Percentiles rank a stretch among this genome's conserved stretches.
phyloP scores from a whole-genome alignment of 2,797 vertebrate species.

The Phataginus tricuspis region DNA sequence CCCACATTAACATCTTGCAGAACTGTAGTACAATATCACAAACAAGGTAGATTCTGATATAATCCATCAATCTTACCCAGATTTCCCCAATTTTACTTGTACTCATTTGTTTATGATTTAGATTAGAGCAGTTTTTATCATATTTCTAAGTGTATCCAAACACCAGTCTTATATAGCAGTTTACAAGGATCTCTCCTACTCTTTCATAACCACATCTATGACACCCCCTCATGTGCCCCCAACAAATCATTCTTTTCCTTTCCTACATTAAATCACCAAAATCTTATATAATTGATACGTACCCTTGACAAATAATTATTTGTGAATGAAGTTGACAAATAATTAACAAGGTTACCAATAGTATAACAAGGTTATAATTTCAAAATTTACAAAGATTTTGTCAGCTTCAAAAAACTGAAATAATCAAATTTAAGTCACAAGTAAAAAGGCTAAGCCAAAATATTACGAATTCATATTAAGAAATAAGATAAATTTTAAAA shows the following conservation, averaged over 20 bases:
- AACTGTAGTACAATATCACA: not conserved
- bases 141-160: not conserved
- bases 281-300: not conserved
- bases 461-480: not conserved
- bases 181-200: not conserved
- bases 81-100: not conserved
- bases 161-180: not conserved
- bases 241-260: not conserved
- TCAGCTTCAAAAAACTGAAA: not conserved
- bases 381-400: not conserved
- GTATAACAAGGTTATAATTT: not conserved
- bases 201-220: not conserved
- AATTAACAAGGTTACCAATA: not conserved
- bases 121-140: not conserved
- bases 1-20: not conserved
- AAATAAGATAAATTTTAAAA: slow-evolving; percentile 1
- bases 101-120: not conserved
- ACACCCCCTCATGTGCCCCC: not conserved
- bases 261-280: not conserved
- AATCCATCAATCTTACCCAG: not conserved
- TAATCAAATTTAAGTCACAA: slow-evolving; percentile 13
- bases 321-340: not conserved
- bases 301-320: not conserved
- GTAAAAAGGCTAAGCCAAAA: slow-evolving; percentile 14
- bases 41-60: not conserved